These are phyloP conservation scores for Centrocercus urophasianus DNA, from an alignment of 2,113 vertebrate species.

Conservation along the genomic window DNA sequence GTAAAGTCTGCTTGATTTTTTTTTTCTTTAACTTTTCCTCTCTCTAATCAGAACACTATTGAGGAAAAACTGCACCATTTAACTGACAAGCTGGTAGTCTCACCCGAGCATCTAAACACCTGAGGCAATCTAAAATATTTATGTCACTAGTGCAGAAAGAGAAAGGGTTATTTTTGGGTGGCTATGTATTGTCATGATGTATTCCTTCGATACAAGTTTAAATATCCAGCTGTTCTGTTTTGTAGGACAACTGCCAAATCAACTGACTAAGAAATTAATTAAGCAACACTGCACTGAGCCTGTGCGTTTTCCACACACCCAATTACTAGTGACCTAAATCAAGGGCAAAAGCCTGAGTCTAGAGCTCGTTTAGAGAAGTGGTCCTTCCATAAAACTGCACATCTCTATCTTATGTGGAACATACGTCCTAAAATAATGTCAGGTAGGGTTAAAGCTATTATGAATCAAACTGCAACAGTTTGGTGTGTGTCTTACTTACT, in stretches of 20 bases:
- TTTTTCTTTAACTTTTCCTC: neutral
- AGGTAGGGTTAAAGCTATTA: too few species aligned
- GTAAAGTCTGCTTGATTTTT: neutral
- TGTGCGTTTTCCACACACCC: conserved; percentile 50
- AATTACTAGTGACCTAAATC: conserved; percentile 69
- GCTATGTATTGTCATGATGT: neutral
- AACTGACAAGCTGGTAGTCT: neutral
- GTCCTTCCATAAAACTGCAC: neutral
- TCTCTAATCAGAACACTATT: neutral
- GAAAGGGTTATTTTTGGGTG: neutral
- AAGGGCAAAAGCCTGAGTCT: conserved; percentile 34
- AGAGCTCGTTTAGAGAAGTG: neutral
- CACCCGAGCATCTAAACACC: neutral
- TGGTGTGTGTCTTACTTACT: neutral
- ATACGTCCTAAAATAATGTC: neutral
- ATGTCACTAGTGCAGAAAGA: neutral
- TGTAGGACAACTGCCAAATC: conserved; percentile 40
- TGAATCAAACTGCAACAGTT: neutral
- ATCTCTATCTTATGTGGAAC: neutral
- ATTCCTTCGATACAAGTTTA: conserved; percentile 29
- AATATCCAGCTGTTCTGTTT: conserved; percentile 39
- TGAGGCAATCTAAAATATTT: neutral
- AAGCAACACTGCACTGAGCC: conserved; percentile 45
- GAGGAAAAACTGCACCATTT: neutral
- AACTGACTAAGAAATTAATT: conserved; percentile 62